Base-by-base conservation (phyloP, 1,140 invertebrate species). In the Brachystomella parvula region DNA sequence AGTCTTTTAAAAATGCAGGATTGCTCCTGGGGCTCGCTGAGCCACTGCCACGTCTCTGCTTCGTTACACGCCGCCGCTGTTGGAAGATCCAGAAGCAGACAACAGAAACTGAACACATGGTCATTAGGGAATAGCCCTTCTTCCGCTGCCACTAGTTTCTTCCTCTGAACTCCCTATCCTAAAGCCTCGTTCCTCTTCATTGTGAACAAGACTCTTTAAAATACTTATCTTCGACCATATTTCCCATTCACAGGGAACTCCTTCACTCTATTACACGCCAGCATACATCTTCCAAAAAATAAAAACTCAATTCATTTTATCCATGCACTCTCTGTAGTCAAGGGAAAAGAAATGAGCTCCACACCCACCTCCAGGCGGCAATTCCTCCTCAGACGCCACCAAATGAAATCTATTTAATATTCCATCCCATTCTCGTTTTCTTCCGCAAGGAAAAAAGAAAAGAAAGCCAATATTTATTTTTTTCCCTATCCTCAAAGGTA, bases 71-170 rank as follows among this genome's bases (percentile, higher is more conserved):
- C 39, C 39, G 39, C n/a, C 9, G n/a, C 9, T n/a, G n/a, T 44
- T n/a, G n/a, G n/a, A n/a, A 17, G 31, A 30, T 29, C 28, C 17
- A 15, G 29, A 60, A 44, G 32, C 21, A 62, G 32, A 44, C 32
- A 62, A 62, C 60, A 53, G n/a, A 17, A 44, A 64, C 19, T 17
- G 53, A 64, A 64, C 63, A 64, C 53, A 58, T 58, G 31, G 63
- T 47, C 63, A 64, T 64, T 58, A 64, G 63, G 63, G 63, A 64
- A 64, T 64, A 64, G 1, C 24, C 31, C 44, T 35, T 21, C 32
- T 64, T 29, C 49, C 26, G 21, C 26, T 63, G 17, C 35, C 44
- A 21, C 28, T n/a, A 26, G 9, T 33, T 33, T 3, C 1, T 47
- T 32, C 19, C 19, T 17, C 17, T 53, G 9, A 26, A 53, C 28